A percentile compares a stretch with the other conserved stretches of the same genome.
phyloP scores from a whole-genome alignment of 2,797 vertebrate genomes.

The Chrysocyon brachyurus region DNA sequence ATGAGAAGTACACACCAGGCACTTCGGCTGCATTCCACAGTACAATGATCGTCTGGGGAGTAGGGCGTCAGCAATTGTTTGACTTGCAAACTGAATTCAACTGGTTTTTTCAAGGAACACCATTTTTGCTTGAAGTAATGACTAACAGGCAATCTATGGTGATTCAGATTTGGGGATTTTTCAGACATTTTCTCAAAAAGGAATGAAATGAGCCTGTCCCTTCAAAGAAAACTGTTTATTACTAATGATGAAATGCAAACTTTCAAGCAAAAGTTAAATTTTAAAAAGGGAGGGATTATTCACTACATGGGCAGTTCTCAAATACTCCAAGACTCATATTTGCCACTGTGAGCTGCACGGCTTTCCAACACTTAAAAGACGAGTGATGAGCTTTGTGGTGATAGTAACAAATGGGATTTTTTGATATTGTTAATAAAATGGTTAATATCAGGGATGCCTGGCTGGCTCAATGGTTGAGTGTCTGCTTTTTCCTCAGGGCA shows the following conservation, averaged over 20 bases:
- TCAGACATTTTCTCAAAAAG: slow-evolving; percentile 40
- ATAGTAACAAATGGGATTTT: slow-evolving; percentile 30
- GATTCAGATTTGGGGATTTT: slow-evolving; percentile 18
- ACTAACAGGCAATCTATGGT: background rate
- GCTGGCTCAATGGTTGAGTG: too few species aligned
- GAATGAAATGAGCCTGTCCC: background rate
- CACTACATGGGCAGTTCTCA: background rate
- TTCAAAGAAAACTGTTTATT: background rate
- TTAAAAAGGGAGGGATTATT: background rate
- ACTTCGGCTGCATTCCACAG: background rate
- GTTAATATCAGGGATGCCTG: background rate
- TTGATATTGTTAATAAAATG: background rate
- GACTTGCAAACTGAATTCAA: background rate
- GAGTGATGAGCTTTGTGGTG: background rate
- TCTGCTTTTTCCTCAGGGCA: too few species aligned
- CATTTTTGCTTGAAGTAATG: slow-evolving; percentile 23
- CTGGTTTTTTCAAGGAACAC: background rate
- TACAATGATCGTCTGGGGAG: background rate
- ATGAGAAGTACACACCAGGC: background rate
- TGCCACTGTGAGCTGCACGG: background rate
- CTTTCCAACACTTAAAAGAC: background rate
- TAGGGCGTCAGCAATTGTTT: background rate
- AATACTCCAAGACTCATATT: background rate
- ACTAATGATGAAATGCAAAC: slow-evolving; percentile 21
- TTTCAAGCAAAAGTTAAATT: slow-evolving; percentile 33